Conservation (phyloP, 1,140 invertebrate species). For the Drosophila parvula region DNA sequence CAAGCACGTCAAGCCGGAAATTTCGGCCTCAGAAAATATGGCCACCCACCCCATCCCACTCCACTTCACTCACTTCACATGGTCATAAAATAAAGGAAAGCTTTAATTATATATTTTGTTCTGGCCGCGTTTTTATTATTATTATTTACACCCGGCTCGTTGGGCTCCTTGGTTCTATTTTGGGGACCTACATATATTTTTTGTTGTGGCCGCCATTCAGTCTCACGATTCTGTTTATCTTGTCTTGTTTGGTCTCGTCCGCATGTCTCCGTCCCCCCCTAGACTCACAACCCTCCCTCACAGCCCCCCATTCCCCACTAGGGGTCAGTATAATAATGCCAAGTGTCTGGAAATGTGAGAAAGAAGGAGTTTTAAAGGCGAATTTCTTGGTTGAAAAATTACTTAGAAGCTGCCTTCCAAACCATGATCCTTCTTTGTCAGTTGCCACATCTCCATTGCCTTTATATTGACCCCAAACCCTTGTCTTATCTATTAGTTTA, state of each 20-base stretch:
- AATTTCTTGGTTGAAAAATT: neutral
- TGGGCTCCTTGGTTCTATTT: slow-evolving; percentile 34
- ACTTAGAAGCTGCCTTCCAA: neutral
- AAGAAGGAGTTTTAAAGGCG: slow-evolving; percentile 1
- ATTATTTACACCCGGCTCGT: slow-evolving; percentile 51
- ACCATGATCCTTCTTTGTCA: neutral
- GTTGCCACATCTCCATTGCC: neutral
- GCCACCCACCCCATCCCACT: slow-evolving; percentile 21
- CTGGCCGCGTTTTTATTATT: slow-evolving; percentile 44
- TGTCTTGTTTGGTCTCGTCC: slow-evolving; percentile 33
- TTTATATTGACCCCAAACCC: slow-evolving; percentile 4
- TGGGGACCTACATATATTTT: slow-evolving; percentile 7
- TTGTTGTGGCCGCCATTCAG: slow-evolving; percentile 36
- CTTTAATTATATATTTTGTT: slow-evolving; percentile 61
- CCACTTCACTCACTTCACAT: slow-evolving; percentile 7
- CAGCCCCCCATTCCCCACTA: neutral
- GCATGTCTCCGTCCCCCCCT: slow-evolving; percentile 34
- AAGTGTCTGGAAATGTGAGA: slow-evolving; percentile 2
- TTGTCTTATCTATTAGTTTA: too few species aligned
- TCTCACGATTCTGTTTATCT: slow-evolving; percentile 39
- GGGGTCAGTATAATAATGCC: slow-evolving; percentile 19
- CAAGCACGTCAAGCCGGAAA: slow-evolving; percentile 62
- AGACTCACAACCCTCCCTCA: slow-evolving; percentile 15
- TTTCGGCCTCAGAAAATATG: slow-evolving; percentile 26
- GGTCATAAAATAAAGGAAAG: slow-evolving; percentile 54